These are phyloP conservation scores for Calameuta filiformis DNA, from an alignment of 2,888 invertebrate species.

Conservation along the genomic window DNA sequence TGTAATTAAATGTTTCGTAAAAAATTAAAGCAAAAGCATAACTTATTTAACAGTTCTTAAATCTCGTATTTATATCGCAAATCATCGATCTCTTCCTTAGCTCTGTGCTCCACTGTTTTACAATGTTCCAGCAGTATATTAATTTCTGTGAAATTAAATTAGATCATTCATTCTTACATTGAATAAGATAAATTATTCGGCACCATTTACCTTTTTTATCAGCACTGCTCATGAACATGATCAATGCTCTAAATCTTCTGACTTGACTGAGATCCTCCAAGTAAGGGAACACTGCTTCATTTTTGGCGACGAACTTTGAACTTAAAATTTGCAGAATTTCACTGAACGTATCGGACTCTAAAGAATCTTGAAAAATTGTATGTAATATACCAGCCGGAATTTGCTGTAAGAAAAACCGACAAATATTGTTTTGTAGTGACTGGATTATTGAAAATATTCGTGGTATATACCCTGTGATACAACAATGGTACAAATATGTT, in stretches of 20 bases:
- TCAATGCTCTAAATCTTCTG: conserved; percentile 74
- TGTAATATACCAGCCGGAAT: conserved; percentile 72
- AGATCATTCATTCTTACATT: neutral
- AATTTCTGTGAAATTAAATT: conserved; percentile 58
- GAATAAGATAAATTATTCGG: neutral
- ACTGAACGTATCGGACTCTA: conserved; percentile 74
- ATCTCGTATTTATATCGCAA: conserved; percentile 63
- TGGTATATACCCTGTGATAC: neutral
- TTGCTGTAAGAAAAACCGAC: conserved; percentile 64
- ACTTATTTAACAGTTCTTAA: conserved; percentile 32
- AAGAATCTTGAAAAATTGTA: conserved; percentile 74
- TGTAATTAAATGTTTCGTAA: neutral
- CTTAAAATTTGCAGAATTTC: conserved; percentile 70
- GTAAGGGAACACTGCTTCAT: conserved; percentile 67
- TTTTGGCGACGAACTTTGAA: conserved; percentile 65
- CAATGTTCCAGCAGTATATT: conserved; percentile 60
- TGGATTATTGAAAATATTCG: neutral
- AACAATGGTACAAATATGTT: conserved; percentile 17
- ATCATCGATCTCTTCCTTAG: conserved; percentile 53
- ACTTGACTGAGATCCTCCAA: conserved; percentile 70
- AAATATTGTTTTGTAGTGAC: neutral
- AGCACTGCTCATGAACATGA: conserved; percentile 71
- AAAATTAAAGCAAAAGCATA: neutral
- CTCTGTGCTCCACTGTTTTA: conserved; percentile 45
- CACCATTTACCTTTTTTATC: conserved; percentile 72